Percentiles rank a stretch among this genome's conserved stretches.
These are phyloP conservation scores for Triplophysa yarkandensis DNA, from an alignment of 2,797 vertebrate genomes.

Conservation along the genomic window DNA sequence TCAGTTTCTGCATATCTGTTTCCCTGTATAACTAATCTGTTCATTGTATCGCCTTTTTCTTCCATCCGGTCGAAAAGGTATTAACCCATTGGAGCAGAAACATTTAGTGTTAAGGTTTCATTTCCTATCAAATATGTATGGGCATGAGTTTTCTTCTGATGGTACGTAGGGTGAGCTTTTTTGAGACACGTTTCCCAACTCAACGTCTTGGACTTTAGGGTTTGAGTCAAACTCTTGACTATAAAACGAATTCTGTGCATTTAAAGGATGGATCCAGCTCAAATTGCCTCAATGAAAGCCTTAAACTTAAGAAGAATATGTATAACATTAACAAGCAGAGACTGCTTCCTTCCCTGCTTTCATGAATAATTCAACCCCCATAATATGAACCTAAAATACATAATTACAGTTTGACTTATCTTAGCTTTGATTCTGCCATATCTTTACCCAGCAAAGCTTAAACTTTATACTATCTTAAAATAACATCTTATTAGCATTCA, in stretches of 20 bases:
- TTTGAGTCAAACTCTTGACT: constrained; percentile 1
- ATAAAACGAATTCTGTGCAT: background rate
- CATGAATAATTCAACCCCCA: constrained; percentile 50
- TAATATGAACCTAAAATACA: constrained; percentile 50
- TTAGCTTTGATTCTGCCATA: constrained; percentile 50
- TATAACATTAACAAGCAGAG: constrained; percentile 34
- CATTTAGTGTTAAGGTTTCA: constrained; percentile 44
- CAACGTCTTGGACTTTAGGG: background rate
- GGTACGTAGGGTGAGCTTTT: constrained; percentile 7
- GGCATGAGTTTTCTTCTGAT: constrained; percentile 1
- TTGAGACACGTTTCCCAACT: constrained; percentile 5
- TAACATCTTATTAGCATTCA: constrained; percentile 57
- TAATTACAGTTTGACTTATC: constrained; percentile 54
- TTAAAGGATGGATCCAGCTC: constrained; percentile 7
- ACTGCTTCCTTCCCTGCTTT: constrained; percentile 24
- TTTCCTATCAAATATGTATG: constrained; percentile 38
- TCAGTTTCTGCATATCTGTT: background rate
- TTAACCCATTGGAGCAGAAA: background rate
- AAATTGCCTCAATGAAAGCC: constrained; percentile 21
- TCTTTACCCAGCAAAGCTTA: constrained; percentile 42
- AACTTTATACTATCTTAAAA: constrained; percentile 47
- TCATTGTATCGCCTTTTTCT: constrained; percentile 5
- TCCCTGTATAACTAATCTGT: background rate
- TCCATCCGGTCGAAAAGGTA: background rate
- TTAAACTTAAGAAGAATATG: constrained; percentile 32